These are phyloP conservation scores for Esox niger DNA, from an alignment of 2,113 vertebrate species.

Conservation along the genomic window DNA sequence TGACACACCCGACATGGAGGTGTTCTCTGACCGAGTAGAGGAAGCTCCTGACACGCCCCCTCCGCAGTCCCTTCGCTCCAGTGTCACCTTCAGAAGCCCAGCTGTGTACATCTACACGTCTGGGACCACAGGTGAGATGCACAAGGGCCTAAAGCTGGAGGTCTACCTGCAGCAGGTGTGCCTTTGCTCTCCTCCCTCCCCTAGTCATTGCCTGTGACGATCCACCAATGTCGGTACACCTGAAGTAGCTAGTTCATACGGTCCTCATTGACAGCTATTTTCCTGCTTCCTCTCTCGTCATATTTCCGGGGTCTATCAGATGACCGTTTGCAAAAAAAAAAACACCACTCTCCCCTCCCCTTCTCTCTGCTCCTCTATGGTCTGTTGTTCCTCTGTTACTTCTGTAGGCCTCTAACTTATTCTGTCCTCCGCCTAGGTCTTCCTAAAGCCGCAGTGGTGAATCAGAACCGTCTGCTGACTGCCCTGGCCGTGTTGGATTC, in stretches of 20 bases:
- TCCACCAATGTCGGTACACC: no score
- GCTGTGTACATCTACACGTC: slow-evolving; percentile 87
- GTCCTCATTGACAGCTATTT: no score
- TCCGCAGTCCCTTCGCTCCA: slow-evolving; percentile 73
- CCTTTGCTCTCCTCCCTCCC: not conserved
- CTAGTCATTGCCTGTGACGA: no score
- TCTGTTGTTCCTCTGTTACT: not conserved
- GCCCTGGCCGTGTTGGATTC: slow-evolving; percentile 49
- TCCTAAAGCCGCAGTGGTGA: slow-evolving; percentile 82
- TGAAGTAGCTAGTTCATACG: no score
- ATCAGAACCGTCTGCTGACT: slow-evolving; percentile 69
- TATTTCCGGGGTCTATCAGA: no score
- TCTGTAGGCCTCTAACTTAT: not conserved
- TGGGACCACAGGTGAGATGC: slow-evolving; percentile 34
- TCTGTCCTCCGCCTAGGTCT: slow-evolving; percentile 67
- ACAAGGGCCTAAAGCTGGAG: not conserved
- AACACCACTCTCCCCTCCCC: no score
- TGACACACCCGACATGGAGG: slow-evolving; percentile 66
- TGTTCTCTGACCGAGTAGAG: slow-evolving; percentile 74
- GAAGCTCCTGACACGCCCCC: slow-evolving; percentile 62
- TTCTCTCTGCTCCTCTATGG: no score
- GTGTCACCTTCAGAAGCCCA: slow-evolving; percentile 72
- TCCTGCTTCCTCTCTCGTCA: no score
- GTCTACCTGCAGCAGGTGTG: not conserved
- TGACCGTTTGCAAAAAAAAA: no score